Percentiles rank a stretch among this genome's conserved stretches.
Conservation (phyloP, 2,797 vertebrate genomes). For the Mormyrus proboscirostris region DNA sequence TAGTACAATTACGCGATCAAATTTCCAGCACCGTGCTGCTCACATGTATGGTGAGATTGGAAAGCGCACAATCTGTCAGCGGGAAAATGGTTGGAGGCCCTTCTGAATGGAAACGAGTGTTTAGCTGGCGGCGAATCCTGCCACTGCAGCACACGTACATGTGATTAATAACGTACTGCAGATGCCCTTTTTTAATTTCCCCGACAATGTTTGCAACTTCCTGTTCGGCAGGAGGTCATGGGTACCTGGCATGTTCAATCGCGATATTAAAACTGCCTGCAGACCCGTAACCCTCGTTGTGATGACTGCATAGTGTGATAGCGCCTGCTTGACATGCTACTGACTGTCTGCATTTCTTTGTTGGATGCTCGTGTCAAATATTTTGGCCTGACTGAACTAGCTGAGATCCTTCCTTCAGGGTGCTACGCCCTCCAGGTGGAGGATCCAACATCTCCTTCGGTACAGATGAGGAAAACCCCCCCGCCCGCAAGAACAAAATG, state of each 20-base stretch:
- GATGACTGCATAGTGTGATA: background rate
- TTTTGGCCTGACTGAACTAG: background rate
- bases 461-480: constrained; percentile 72
- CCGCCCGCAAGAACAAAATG: constrained; percentile 81
- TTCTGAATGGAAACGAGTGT: background rate
- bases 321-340: background rate
- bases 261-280: background rate
- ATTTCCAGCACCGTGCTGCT: background rate
- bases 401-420: constrained; percentile 51
- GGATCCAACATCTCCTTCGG: constrained; percentile 87
- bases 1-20: background rate
- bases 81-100: background rate
- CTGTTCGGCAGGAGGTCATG: background rate
- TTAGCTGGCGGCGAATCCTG: background rate
- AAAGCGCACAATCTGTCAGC: background rate
- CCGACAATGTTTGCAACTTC: background rate
- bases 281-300: background rate
- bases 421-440: constrained; percentile 87
- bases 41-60: background rate
- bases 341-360: background rate
- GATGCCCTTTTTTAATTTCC: background rate
- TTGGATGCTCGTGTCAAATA: background rate
- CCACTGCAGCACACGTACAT: background rate
- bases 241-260: background rate
- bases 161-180: background rate